A percentile compares a stretch with the other conserved stretches of the same genome.
These are phyloP conservation scores for Drosophila guanche DNA, from an alignment of 1,140 invertebrate genomes.

Conservation along the genomic window DNA sequence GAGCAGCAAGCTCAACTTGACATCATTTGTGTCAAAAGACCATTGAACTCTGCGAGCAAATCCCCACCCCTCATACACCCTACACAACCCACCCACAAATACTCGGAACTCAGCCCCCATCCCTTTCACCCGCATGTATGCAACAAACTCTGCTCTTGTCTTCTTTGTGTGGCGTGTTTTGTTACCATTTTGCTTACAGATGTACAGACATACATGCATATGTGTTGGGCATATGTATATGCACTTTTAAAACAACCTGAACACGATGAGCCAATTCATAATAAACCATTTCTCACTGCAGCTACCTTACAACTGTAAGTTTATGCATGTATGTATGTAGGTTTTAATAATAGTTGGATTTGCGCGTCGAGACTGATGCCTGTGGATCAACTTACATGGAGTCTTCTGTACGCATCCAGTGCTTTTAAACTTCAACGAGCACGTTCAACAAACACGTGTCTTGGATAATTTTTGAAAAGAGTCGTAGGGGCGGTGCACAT, in stretches of 20 bases:
- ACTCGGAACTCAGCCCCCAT: background rate
- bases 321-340: background rate
- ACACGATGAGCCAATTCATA: background rate
- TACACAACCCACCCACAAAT: no score
- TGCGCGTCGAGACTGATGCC: no score
- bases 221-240: background rate
- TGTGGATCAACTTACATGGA: no score
- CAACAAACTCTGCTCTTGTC: slow-evolving; percentile 25
- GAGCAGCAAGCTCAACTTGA: slow-evolving; percentile 77
- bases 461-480: no score
- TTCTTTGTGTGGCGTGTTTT: slow-evolving; percentile 49
- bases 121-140: slow-evolving; percentile 10
- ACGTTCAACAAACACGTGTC: no score
- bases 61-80: slow-evolving; percentile 16
- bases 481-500: no score
- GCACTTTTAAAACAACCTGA: no score
- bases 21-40: slow-evolving; percentile 83
- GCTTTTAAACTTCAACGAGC: no score
- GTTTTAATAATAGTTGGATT: background rate
- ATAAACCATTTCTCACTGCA: slow-evolving; percentile 1
- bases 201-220: background rate
- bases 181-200: slow-evolving; percentile 30
- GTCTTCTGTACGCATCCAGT: no score
- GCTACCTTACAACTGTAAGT: background rate
- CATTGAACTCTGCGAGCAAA: slow-evolving; percentile 78